Percentiles rank a stretch among this genome's conserved stretches.
These are phyloP conservation scores for Odocoileus virginianus DNA, from an alignment of 2,113 vertebrate genomes.

Conservation along the genomic window DNA sequence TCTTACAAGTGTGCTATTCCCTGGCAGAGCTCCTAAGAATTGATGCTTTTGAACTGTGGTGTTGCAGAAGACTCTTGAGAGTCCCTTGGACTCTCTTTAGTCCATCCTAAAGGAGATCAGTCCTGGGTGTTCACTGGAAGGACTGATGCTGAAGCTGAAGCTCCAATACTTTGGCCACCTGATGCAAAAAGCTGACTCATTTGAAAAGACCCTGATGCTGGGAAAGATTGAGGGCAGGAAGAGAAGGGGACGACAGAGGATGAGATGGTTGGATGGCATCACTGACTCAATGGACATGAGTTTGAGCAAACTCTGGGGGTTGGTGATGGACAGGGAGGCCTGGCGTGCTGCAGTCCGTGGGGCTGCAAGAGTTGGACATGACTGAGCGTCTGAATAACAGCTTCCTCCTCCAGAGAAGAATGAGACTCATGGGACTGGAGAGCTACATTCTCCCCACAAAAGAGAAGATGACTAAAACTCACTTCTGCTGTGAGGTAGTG, in stretches of 20 bases:
- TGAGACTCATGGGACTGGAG: slow-evolving; percentile 63
- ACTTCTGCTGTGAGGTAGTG: slow-evolving; percentile 32
- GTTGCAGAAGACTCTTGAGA: not conserved
- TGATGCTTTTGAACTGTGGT: not conserved
- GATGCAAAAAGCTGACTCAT: not conserved
- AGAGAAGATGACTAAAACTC: not conserved
- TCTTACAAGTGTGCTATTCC: not conserved
- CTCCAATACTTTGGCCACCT: not conserved
- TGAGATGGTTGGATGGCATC: not conserved
- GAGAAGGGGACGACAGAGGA: not conserved
- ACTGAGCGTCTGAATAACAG: not conserved
- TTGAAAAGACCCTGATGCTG: not conserved
- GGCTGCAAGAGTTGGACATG: not conserved
- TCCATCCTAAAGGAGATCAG: not conserved
- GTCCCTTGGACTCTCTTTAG: not conserved
- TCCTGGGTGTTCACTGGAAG: not conserved
- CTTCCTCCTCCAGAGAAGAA: slow-evolving; percentile 60
- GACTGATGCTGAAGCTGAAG: not conserved
- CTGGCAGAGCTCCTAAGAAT: not conserved
- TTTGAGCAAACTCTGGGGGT: not conserved
- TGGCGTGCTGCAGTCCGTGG: accelerated
- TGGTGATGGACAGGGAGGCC: not conserved
- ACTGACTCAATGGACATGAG: not conserved
- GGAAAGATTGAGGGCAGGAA: not conserved
- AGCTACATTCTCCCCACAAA: not conserved